Evolutionary conservation across 2,888 invertebrate genomes (phyloP), one percentile per base, ranked within the genome.

Genomic region (Pristionchus mayeri): DNA sequence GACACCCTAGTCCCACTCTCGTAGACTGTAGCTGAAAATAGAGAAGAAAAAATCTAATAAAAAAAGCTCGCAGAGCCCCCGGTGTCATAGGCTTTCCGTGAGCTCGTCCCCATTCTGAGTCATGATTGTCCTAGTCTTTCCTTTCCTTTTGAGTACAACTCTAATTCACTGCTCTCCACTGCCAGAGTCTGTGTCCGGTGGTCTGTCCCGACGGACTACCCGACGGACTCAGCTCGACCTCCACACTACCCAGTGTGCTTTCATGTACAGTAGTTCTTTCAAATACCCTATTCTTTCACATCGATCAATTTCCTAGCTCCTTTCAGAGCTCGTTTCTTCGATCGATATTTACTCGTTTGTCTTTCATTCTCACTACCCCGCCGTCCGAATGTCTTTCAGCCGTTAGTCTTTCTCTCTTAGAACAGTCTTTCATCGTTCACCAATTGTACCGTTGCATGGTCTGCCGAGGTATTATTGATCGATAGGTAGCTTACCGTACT

Each of bases 1-100:
- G 71, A 71, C 71, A n/a, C 44, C 71, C 71, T 71, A 71, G 71
- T 71, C 71, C 71, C 71, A 71, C 71, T 71, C n/a, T 71, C 60
- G 24, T 71, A 71, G 71, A 40, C 11, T 16, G 71, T 71, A 71
- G 71, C 44, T 3, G 3, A 71, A n/a, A 63, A 63, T 34, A 63
- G 3, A n/a, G n/a, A 21, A 34, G 21, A 13, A 34, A 63, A 63
- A 60, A 63, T 34, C 37, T 63, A 63, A 63, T 63, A 63, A 63
- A 71, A 63, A 71, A 37, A 37, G 40, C 44, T 71, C 71, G 71
- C 40, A 71, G 71, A 71, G 71, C 40, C 71, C 37, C 71, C 71
- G 71, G 71, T 71, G 71, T 71, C 63, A 63, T 63, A 63, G 63
- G 63, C 34, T 63, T 16, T 34, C 34, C 63, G 2, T 44, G 44